These are phyloP conservation scores for Sakesphorus luctuosus DNA, from an alignment of 2,113 vertebrate genomes.

Conservation along the genomic window DNA sequence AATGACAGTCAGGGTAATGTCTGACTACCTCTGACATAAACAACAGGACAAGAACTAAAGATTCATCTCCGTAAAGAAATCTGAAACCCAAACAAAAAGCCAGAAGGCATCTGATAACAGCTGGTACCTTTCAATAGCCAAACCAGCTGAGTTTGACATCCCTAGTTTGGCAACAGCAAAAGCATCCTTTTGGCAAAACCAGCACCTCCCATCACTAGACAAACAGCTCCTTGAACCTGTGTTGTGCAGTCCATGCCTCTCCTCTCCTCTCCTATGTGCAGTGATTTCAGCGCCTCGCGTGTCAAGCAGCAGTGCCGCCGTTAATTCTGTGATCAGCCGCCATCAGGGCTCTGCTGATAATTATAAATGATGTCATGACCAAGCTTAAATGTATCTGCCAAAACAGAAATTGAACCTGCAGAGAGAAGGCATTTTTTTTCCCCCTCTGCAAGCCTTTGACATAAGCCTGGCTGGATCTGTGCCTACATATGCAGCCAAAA, in stretches of 20 bases:
- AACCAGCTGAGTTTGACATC: background rate
- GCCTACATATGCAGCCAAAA: slow-evolving; percentile 60
- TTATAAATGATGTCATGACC: background rate
- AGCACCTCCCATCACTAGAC: background rate
- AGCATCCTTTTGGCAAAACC: background rate
- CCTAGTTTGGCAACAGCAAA: background rate
- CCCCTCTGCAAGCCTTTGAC: slow-evolving; percentile 64
- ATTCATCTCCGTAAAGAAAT: background rate
- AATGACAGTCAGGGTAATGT: background rate
- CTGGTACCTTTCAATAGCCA: background rate
- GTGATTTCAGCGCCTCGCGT: fast-evolving
- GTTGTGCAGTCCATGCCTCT: background rate
- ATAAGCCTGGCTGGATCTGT: slow-evolving; percentile 69
- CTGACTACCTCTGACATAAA: background rate
- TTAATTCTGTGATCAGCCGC: background rate
- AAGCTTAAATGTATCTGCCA: background rate
- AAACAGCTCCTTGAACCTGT: background rate
- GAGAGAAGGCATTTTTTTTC: slow-evolving; percentile 15
- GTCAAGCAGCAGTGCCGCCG: background rate
- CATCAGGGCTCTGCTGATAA: background rate
- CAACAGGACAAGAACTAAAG: background rate
- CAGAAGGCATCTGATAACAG: background rate
- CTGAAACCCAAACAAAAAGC: background rate
- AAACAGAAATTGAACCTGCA: slow-evolving; percentile 52
- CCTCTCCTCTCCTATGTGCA: background rate